Conservation (phyloP, 2,113 vertebrate genomes). For the Todiramphus saurophagus region DNA sequence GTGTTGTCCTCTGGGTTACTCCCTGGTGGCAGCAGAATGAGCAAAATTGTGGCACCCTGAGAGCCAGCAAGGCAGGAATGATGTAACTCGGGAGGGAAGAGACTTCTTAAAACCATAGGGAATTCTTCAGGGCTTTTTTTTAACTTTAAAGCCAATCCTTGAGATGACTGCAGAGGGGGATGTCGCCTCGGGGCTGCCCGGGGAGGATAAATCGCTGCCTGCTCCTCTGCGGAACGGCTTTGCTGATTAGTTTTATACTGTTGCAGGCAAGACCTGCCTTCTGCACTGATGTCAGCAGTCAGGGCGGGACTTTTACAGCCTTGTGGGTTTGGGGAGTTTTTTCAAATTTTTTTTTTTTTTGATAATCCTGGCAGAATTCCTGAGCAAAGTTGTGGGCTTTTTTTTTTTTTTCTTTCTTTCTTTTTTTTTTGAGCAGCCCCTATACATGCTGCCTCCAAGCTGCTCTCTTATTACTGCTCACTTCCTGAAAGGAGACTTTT, state of each 20-base stretch:
- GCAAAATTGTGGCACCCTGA: not conserved
- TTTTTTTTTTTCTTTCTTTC: not conserved
- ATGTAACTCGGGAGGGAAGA: not conserved
- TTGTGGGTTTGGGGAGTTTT: slow-evolving; percentile 48
- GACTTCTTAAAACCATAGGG: not conserved
- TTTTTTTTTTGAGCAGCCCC: not conserved
- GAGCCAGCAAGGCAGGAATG: not conserved
- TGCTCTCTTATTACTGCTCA: slow-evolving; percentile 65
- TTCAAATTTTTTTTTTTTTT: not conserved
- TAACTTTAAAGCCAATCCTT: not conserved
- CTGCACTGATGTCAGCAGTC: slow-evolving; percentile 66
- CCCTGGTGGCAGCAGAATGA: not conserved
- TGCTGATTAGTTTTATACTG: not conserved
- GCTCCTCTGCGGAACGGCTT: not conserved
- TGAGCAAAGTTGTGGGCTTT: not conserved
- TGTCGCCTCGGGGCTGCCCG: not conserved
- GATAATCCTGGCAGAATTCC: slow-evolving; percentile 62
- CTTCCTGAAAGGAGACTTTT: slow-evolving; percentile 73
- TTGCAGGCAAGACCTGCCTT: slow-evolving; percentile 56
- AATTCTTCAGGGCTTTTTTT: not conserved
- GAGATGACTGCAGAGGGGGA: not conserved
- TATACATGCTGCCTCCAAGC: slow-evolving; percentile 67
- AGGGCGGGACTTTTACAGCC: slow-evolving; percentile 70
- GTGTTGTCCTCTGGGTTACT: not conserved
- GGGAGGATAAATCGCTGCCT: not conserved